These are phyloP conservation scores for Drosophila truncata DNA, from an alignment of 1,140 invertebrate genomes.

Conservation along the genomic window DNA sequence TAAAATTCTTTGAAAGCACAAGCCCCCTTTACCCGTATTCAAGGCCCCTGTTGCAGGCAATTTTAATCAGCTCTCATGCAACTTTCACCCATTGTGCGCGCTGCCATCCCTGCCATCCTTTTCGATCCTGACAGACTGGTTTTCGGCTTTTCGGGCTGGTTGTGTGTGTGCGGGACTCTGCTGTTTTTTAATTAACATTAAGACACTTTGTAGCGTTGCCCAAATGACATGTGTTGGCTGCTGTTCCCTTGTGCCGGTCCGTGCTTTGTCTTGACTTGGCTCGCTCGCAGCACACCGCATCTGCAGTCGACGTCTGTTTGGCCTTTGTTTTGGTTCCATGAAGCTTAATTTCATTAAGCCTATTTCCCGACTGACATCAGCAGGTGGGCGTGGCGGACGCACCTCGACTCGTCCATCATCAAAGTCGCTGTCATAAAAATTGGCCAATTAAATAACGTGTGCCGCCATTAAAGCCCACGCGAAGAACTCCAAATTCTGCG, in stretches of 20 bases:
- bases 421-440: conserved; percentile 59
- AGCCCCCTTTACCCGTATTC: no score
- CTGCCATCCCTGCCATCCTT: conserved; percentile 27
- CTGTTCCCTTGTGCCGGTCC: conserved; percentile 18
- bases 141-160: conserved; percentile 22
- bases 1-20: conserved; percentile 10
- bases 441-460: conserved; percentile 52
- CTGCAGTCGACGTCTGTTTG: conserved; percentile 6
- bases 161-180: conserved; percentile 48
- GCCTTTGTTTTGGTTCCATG: conserved; percentile 20
- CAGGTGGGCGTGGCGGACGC: conserved; percentile 25
- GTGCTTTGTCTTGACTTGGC: conserved; percentile 39
- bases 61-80: conserved; percentile 59
- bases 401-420: conserved; percentile 53
- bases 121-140: conserved; percentile 13
- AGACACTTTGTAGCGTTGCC: conserved; percentile 68
- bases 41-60: conserved; percentile 16
- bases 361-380: conserved; percentile 51
- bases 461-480: conserved; percentile 18
- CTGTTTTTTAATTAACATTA: conserved; percentile 82
- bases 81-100: conserved; percentile 54
- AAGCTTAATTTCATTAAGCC: conserved; percentile 61
- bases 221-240: conserved; percentile 74
- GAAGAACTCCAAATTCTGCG: conserved; percentile 18
- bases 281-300: conserved; percentile 16